These are phyloP conservation scores for Drosophila lini DNA, from an alignment of 1,140 invertebrate species.

Conservation along the genomic window DNA sequence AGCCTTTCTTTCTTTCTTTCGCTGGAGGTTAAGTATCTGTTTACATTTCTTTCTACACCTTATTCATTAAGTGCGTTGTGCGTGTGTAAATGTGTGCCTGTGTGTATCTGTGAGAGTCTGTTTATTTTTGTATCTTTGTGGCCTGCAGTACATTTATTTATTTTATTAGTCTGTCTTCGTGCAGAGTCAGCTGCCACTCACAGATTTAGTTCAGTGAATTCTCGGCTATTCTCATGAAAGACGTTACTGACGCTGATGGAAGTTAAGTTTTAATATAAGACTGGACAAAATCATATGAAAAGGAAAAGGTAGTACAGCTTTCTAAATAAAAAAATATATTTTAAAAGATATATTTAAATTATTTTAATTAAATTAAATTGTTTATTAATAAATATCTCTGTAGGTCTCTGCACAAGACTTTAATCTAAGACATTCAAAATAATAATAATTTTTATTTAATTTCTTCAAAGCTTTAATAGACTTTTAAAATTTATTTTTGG, in stretches of 20 bases:
- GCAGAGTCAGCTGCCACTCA: constrained; percentile 43
- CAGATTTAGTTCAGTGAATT: constrained; percentile 13
- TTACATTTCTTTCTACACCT: constrained; percentile 69
- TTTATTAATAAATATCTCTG: no score
- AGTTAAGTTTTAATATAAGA: not conserved
- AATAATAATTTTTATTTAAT: not conserved
- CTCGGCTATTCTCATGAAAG: not conserved
- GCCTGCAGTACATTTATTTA: constrained; percentile 26
- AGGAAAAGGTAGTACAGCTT: no score
- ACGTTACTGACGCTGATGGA: not conserved
- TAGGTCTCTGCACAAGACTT: not conserved
- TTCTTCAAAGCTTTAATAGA: not conserved
- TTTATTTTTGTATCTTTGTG: constrained; percentile 26
- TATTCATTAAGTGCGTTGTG: constrained; percentile 62
- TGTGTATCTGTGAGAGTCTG: constrained; percentile 28
- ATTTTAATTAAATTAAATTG: no score
- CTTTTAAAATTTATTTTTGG: not conserved
- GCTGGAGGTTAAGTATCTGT: constrained; percentile 73
- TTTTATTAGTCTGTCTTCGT: constrained; percentile 20
- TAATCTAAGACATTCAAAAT: not conserved
- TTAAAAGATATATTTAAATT: no score
- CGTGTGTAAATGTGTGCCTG: not conserved
- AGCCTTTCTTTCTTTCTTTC: constrained; percentile 60
- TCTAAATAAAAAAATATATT: not conserved
- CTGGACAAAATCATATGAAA: not conserved